Evolutionary conservation across 2,797 vertebrate species (phyloP), one percentile per base, ranked within the genome.

Genomic region (Neopelma chrysocephalum): DNA sequence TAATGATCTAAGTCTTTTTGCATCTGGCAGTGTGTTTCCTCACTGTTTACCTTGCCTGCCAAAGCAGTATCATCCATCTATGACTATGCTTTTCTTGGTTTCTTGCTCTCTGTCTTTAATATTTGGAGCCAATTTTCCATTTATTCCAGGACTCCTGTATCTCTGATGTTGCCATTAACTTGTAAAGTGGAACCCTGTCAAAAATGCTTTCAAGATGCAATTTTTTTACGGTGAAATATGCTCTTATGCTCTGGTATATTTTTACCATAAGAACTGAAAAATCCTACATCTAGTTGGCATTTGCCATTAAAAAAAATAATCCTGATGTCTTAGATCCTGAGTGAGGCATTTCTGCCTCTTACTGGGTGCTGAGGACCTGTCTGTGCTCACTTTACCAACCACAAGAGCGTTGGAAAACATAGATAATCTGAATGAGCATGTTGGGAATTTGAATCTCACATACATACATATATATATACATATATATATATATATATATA

Each of bases 181-280:
- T 95, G 90, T 93, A 93, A 94, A 96, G 94, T 97, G 95, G 96
- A 98, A 97, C 68, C 43, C 68, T 96, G 94, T 97, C 96, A 97
- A 97, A 98, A 95, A 96, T 94, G 89, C 80, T 97, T 97, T 97
- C 96, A 97, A 95, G 96, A 95, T 94, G 53, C 48, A 95, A 86
- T 29, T 50, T 82, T 38, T 90, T 94, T 26, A 51, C 89, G 42
- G 78, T 69, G 65, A 96, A 95, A 81, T 84, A 66, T 53, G 15
- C 2, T 15, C 36, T 89, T 91, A 68, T 66, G 47, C 88, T 89
- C 69, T 94, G 75, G 94, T 94, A 80, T 61, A 87, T 94, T 93
- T 95, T 96, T 92, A 89, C 91, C 62, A 78, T 64, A 60, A 94
- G 73, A 7, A 15, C 21, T 16, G 26, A 94, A 90, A 90, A 91